Evolutionary conservation across 2,113 vertebrate genomes (phyloP), one percentile per base, ranked within the genome.

Genomic region (Papio anubis): DNA sequence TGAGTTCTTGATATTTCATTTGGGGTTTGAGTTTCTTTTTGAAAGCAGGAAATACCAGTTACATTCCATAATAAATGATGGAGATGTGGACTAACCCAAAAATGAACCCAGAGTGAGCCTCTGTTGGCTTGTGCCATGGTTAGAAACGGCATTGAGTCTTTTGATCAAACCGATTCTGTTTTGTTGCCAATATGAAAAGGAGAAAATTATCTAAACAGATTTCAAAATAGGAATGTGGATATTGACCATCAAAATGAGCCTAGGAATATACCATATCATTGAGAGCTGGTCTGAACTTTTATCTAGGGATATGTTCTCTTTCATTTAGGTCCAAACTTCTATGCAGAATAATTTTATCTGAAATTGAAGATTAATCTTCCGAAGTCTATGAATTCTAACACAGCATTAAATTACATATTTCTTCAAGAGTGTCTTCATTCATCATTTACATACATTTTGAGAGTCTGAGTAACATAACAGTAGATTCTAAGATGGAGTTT

Each of bases 1-100:
- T 40, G 35, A 93, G 80, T 94, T 64, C 38, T 48, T 75, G 40
- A 76, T 81, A 12, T 90, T 64, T 88, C 45, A 68, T 20, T 8
- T 50, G 27, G 38, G 18, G 27, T 94, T 82, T 89, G 11, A 92
- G 35, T 68, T 79, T 82, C 61, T 92, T 75, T 68, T 43, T 81
- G 32, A 50, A 96, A 97, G 75, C 89, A 96, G 95, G 76, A 98
- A 96, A 96, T 96, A 45, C 48, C 92, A 93, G 30, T 81, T 94
- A 84, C 87, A 95, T 98, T 97, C 76, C 81, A 68, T 72, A 89
- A 73, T 87, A 92, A 95, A 84, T 50, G 45, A 93, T 45, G 55
- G 64, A 81, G n/a, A 73, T 78, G 45, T 84, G 43, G 61, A 84
- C 50, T 91, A 93, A 95, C 32, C 61, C 75, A 38, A 87, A 93